phyloP scores from a whole-genome alignment of 2,113 vertebrate species.

The Oceanites oceanicus region DNA sequence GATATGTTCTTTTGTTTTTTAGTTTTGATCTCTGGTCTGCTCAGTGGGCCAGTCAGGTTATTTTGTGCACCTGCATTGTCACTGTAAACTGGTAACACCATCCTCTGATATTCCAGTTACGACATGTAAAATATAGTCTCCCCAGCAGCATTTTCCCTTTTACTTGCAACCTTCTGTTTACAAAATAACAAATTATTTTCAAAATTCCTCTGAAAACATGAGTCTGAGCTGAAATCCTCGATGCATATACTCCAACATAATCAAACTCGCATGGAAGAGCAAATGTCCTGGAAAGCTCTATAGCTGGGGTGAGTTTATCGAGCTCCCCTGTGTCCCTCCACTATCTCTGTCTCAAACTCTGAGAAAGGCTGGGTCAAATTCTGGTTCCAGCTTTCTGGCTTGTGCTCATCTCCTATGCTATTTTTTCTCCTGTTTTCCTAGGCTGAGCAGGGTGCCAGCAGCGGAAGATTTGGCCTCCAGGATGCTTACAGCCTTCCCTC shows the following conservation, averaged over 20 bases:
- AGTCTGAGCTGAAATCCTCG: not conserved
- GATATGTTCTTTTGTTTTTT: not conserved
- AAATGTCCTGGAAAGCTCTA: not conserved
- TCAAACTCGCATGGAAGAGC: not conserved
- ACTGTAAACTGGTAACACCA: not conserved
- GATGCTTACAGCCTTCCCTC: constrained; percentile 80
- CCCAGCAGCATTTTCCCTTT: not conserved
- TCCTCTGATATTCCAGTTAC: not conserved
- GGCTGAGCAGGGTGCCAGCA: constrained; percentile 80
- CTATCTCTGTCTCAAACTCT: not conserved
- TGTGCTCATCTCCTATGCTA: not conserved
- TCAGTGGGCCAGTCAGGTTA: not conserved
- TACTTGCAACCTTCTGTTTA: not conserved
- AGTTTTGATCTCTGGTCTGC: not conserved
- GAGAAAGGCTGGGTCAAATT: not conserved
- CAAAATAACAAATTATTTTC: not conserved
- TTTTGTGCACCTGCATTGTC: not conserved
- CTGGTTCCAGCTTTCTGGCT: not conserved
- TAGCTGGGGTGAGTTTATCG: not conserved
- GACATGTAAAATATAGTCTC: not conserved
- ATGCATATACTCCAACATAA: not conserved
- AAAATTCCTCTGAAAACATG: not conserved
- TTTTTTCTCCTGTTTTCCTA: constrained; percentile 58
- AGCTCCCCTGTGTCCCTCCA: not conserved
- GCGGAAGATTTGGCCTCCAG: constrained; percentile 83